phyloP scores from a whole-genome alignment of 2,888 invertebrate genomes.

The Callinectes sapidus region DNA sequence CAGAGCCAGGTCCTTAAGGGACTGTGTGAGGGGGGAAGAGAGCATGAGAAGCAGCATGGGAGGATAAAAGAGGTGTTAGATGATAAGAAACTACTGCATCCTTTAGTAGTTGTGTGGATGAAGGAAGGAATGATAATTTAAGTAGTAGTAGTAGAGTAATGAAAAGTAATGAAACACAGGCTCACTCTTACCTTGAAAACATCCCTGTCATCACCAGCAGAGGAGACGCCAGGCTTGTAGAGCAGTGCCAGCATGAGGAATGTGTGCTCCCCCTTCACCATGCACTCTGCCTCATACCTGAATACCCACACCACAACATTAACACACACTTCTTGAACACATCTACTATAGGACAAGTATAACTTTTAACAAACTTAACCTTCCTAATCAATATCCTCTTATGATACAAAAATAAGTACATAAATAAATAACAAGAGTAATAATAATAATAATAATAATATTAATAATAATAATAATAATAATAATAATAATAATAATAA shows the following conservation, averaged over 20 bases:
- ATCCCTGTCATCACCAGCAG: conserved; percentile 50
- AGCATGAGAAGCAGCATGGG: neutral
- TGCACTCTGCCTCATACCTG: conserved; percentile 65
- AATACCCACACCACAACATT: neutral
- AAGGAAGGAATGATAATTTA: neutral
- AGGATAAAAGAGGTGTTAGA: neutral
- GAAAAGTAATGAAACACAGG: neutral
- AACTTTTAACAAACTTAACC: neutral
- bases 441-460: no score
- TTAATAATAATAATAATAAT: no score
- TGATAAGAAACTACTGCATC: neutral
- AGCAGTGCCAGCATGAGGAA: conserved; percentile 53
- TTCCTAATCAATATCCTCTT: neutral
- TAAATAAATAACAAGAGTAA: no score
- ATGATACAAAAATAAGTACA: no score
- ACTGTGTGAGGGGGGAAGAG: conserved; percentile 10
- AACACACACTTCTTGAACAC: neutral
- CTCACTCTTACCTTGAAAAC: conserved; percentile 57
- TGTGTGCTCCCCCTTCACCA: conserved; percentile 62
- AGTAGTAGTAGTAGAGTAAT: neutral
- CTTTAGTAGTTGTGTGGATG: neutral
- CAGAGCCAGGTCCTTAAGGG: conserved; percentile 53
- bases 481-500: no score
- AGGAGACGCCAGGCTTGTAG: conserved; percentile 51
- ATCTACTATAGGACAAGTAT: neutral